Evolutionary conservation across 2,113 vertebrate genomes (phyloP), one percentile per base, ranked within the genome.

Genomic region (Xenopus borealis): DNA sequence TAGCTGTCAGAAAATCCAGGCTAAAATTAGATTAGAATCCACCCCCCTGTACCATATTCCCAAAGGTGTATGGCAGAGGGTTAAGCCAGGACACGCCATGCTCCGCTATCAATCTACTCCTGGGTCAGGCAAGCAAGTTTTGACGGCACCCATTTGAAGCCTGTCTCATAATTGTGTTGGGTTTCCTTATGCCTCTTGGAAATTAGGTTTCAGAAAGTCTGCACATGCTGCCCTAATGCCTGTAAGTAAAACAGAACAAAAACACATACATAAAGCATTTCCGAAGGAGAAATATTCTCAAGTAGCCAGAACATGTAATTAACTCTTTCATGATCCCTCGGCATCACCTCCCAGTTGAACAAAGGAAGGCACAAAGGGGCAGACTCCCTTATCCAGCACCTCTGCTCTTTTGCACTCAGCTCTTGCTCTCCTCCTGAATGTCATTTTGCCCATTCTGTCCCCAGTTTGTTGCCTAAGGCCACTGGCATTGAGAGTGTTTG

Each of bases 401-500:
- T 62, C 65, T 69, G 57, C 72, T 69, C 30, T 23, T 53, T 76
- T 75, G 62, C 65, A 66, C 78, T 33, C 69, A 65, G 71, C 70
- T 62, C 70, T 58, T 75, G 23, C 58, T 83, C 65, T 62, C 84
- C 88, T 83, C 84, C 85, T 70, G 85, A 85, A 53, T 81, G 86
- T 92, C 91, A 89, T 94, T 91, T 89, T 91, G 91, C 88, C 90
- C 88, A 81, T 63, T 5, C 81, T 81, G 87, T 85, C 86, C 89
- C 87, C 78, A 85, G 88, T 84, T 87, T 86, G 64, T 80, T 90
- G 93, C 93, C 94, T 75, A 75, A 69, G 93, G 93, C 92, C 89
- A 86, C 86, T 84, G 86, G 90, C 85, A 78, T 86, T 69, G 83
- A 87, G 84, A 78, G 81, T 83, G 86, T 85, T 83, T 84, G 90